Percentiles rank a stretch among this genome's conserved stretches.
Evolutionary conservation across 2,888 invertebrate genomes (phyloP).

Genomic region (Digitonthophagus gazella): DNA sequence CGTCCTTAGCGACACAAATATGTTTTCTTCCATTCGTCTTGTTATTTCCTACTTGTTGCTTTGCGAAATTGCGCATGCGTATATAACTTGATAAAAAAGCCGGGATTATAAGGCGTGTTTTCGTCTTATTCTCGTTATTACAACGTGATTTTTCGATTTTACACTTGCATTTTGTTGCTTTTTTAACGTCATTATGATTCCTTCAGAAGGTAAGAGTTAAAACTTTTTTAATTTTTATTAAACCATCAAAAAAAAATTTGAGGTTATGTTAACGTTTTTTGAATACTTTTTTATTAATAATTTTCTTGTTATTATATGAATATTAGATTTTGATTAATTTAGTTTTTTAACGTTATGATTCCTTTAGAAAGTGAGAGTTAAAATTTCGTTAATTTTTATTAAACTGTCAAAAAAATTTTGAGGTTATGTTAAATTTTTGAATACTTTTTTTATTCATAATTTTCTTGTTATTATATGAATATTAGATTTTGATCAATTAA

Average conservation of each 20-base stretch:
- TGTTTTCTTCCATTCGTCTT: conserved; percentile 6
- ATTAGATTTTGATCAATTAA: too few relatives aligned
- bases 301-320: not conserved
- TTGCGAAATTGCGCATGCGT: conserved; percentile 1
- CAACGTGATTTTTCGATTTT: not conserved
- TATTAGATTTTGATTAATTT: too few relatives aligned
- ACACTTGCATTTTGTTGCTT: too few relatives aligned
- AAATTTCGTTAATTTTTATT: not conserved
- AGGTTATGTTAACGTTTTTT: too few relatives aligned
- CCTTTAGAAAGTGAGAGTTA: conserved; percentile 24
- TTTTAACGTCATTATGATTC: conserved; percentile 8
- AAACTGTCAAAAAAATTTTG: not conserved
- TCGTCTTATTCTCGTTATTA: conserved; percentile 4
- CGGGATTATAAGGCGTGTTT: not conserved
- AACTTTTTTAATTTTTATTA: conserved; percentile 4
- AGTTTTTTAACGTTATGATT: conserved; percentile 5
- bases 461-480: not conserved
- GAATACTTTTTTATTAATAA: not conserved
- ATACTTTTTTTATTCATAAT: not conserved
- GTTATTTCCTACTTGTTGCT: not conserved
- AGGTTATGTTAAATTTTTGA: not conserved
- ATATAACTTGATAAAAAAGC: not conserved
- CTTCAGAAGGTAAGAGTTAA: conserved; percentile 25
- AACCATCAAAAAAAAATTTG: not conserved
- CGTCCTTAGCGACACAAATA: conserved; percentile 6